A percentile compares a stretch with the other conserved stretches of the same genome.
Evolutionary conservation across 1,140 invertebrate species (phyloP).

Genomic region (Hyles vespertilio): DNA sequence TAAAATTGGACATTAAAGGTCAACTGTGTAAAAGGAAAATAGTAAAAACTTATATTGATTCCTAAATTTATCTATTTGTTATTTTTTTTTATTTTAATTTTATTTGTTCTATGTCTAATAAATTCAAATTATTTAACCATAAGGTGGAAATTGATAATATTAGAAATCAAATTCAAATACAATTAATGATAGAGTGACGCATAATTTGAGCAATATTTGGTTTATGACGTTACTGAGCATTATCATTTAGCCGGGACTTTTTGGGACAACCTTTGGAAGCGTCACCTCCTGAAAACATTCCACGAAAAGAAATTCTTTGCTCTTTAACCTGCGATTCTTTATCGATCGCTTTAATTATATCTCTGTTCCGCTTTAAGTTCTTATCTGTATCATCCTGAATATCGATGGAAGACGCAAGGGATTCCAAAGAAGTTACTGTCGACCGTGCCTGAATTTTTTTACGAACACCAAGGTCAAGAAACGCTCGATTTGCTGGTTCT

Average conservation of each 20-base stretch:
- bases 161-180: too few species aligned
- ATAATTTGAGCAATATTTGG: slow-evolving; percentile 8
- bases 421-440: slow-evolving; percentile 62
- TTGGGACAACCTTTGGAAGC: slow-evolving; percentile 39
- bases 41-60: too few species aligned
- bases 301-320: slow-evolving; percentile 41
- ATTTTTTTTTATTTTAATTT: too few species aligned
- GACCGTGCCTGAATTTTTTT: slow-evolving; percentile 35
- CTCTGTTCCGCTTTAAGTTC: slow-evolving; percentile 49
- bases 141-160: too few species aligned
- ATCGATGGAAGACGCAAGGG: slow-evolving; percentile 57
- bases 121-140: too few species aligned
- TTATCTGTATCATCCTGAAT: slow-evolving; percentile 41
- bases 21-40: too few species aligned
- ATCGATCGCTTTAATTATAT: slow-evolving; percentile 39
- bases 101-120: too few species aligned
- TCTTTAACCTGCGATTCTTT: slow-evolving; percentile 63
- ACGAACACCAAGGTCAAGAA: slow-evolving; percentile 41
- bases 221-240: neutral
- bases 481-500: slow-evolving; percentile 22
- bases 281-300: slow-evolving; percentile 45
- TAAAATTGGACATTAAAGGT: too few species aligned
- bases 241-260: slow-evolving; percentile 37
- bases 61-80: too few species aligned
- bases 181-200: too few species aligned